Evolutionary conservation across 2,797 vertebrate species (phyloP), one percentile per base, ranked within the genome.

Genomic region (Scolopax bukidnonensis): DNA sequence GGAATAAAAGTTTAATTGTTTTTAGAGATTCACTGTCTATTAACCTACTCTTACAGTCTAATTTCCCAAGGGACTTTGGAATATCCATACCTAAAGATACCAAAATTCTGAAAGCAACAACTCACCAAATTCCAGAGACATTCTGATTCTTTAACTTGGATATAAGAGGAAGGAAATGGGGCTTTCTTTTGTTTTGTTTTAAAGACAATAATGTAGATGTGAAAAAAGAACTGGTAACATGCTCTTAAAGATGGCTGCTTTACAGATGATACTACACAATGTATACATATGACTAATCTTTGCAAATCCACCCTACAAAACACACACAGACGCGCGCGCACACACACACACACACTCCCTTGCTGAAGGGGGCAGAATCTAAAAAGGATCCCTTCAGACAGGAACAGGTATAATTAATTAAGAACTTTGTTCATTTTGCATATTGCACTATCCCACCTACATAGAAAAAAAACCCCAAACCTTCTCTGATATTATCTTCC

Each of bases 291-390:
- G 4, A 61, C 13, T 25, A 64, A 77, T 12, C 41, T 43, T 61
- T 5, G 8, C 24, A 87, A 74, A 91, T 40, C 8, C 17, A 57
- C 2, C 4, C 27, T 40, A 54, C 12, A 67, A 71, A 81, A 65
- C 14, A 33, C 10, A 61, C 0, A 1, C 5, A 65, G 28, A 47
- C 20, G 7, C 8, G 16, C 41, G 15, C 17, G 20, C 50, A 4
- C 3, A 11, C 3, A 10, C 11, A 6, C 4, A 21, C 15, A 12
- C 17, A 13, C 5, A 1, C 2, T 0, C 3, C 12, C 9, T 70
- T 61, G 32, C 16, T 48, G 30, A 60, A 73, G 4, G 9, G 40
- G 16, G 18, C 2, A 7, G 25, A 90, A 84, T 43, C 20, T 33
- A 41, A 83, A 69, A 53, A 4, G 7, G 4, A 30, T 65, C 16